phyloP scores from a whole-genome alignment of 2,888 invertebrate genomes.

The Lasioglossum vierecki region DNA sequence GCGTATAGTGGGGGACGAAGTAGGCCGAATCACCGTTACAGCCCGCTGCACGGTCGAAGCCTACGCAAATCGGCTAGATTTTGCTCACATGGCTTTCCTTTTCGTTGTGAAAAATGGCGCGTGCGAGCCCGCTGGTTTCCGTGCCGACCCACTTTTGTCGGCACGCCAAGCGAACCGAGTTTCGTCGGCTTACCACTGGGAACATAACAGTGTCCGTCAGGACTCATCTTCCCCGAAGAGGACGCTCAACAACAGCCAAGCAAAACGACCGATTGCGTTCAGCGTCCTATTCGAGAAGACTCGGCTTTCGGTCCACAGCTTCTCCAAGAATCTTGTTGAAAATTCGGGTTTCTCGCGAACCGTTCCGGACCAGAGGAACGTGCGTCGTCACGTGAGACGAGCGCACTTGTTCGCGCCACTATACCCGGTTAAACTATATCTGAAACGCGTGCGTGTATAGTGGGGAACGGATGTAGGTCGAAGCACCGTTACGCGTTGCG shows the following conservation, averaged over 20 bases:
- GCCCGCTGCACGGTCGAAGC: slow-evolving; percentile 78
- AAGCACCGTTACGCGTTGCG: slow-evolving; percentile 81
- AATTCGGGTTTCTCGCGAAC: slow-evolving; percentile 36
- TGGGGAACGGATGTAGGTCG: slow-evolving; percentile 81
- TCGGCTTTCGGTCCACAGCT: no score
- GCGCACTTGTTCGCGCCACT: slow-evolving; percentile 70
- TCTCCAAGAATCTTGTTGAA: not conserved
- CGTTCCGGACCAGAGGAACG: slow-evolving; percentile 34
- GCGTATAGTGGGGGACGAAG: slow-evolving; percentile 75
- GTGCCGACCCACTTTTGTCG: slow-evolving; percentile 76
- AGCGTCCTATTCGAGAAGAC: not conserved
- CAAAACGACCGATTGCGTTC: not conserved
- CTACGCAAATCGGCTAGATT: slow-evolving; percentile 75
- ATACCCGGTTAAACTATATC: slow-evolving; percentile 70
- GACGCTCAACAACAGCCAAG: not conserved
- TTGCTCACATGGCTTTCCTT: slow-evolving; percentile 83
- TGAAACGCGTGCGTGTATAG: slow-evolving; percentile 53
- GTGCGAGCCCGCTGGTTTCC: slow-evolving; percentile 78
- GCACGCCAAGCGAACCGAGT: slow-evolving; percentile 1
- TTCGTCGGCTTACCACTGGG: not conserved
- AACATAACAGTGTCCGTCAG: not conserved
- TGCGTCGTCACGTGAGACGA: slow-evolving; percentile 42
- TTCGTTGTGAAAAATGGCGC: slow-evolving; percentile 84
- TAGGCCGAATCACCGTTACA: slow-evolving; percentile 83
- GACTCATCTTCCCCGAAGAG: not conserved